Conservation (phyloP, 2,113 vertebrate genomes). For the Euleptes europaea region DNA sequence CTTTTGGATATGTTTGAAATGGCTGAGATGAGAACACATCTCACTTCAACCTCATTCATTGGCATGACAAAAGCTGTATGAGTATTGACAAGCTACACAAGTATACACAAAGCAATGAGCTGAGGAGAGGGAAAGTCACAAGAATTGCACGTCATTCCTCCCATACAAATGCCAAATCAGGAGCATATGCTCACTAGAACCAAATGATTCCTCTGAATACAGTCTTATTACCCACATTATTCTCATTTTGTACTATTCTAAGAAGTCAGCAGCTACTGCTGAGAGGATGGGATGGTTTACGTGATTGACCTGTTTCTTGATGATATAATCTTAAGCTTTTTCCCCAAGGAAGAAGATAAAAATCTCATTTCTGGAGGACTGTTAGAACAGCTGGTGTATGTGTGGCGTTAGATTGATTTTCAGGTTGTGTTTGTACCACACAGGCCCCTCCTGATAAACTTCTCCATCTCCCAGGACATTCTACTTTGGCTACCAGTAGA, state of each 20-base stretch:
- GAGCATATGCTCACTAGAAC: background rate
- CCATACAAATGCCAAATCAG: background rate
- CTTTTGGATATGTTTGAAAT: conserved; percentile 20
- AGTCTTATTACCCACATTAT: background rate
- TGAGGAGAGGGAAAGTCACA: background rate
- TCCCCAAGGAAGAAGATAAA: background rate
- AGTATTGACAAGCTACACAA: background rate
- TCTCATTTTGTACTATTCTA: background rate
- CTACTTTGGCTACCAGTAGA: background rate
- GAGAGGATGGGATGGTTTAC: background rate
- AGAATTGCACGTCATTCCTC: background rate
- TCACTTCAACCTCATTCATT: background rate
- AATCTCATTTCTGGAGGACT: background rate
- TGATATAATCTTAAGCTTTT: background rate
- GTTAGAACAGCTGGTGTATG: background rate
- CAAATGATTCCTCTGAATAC: background rate
- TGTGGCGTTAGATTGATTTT: rapidly evolving
- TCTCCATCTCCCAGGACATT: background rate
- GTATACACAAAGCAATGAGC: background rate
- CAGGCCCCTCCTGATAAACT: background rate
- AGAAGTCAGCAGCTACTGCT: rapidly evolving
- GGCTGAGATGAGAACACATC: background rate
- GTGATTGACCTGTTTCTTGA: background rate
- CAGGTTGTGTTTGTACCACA: background rate
- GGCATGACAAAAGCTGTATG: background rate